Evolutionary conservation across 2,888 invertebrate genomes (phyloP), one percentile per base, ranked within the genome.

Genomic region (Acheta domesticus): DNA sequence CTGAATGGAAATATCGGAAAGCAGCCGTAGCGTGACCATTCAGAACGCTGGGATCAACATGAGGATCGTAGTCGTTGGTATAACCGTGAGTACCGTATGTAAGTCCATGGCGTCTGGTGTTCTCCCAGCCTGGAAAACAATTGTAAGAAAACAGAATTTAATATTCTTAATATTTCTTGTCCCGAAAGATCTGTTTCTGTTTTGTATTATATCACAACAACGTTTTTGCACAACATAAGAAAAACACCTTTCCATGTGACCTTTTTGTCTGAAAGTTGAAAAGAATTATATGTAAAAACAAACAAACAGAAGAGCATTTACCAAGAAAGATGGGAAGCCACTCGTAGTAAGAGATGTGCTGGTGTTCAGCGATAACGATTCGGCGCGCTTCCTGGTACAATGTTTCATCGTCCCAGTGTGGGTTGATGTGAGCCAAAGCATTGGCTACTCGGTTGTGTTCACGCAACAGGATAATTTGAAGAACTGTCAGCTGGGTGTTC

Each of bases 401-500:
- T 1, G 87, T 88, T 82, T 95, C 93, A 83, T 94, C 94, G 49
- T 89, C 88, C 92, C 94, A 94, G 76, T 90, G 89, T 0, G 94
- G 93, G 88, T 97, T 96, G 12, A 95, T 83, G 3, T 87, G 85
- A 0, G 88, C 84, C 48, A 96, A 85, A 4, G 88, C 88, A 2
- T 87, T 86, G 0, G 94, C 94, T 1, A 96, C 85, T 1, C 94
- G 90, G 86, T 96, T 96, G 86, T 96, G 96, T 84, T 96, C 95
- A 49, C 96, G 89, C 21, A 93, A 90, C 85, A 94, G 92, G 12
- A 95, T 84, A 1, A 92, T 91, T 83, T 96, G 95, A 0, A 95
- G 84, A 0, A 92, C 90, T 0, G 93, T 92, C 76, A 95, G 87
- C 0, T 93, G 92, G 12, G 94, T 91, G 83, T 94, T 92, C 86